A percentile compares a stretch with the other conserved stretches of the same genome.
Evolutionary conservation across 2,113 vertebrate genomes (phyloP).

Genomic region (Heptranchias perlo): DNA sequence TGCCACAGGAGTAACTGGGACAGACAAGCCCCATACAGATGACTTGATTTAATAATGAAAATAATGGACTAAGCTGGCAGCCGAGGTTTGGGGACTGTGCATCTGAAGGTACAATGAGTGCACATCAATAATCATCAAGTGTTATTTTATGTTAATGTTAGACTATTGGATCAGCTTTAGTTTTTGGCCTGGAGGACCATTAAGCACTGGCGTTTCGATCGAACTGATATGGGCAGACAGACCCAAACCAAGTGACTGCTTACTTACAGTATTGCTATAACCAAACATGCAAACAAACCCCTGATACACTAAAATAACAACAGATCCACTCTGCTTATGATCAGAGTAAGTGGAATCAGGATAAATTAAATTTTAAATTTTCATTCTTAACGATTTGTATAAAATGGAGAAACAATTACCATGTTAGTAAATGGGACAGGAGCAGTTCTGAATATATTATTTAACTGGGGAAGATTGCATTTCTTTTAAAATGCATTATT

Average conservation of each 20-base stretch:
- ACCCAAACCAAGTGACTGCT: slow-evolving; percentile 48
- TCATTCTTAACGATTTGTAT: neutral
- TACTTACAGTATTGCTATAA: neutral
- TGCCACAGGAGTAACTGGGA: slow-evolving; percentile 65
- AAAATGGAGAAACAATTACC: neutral
- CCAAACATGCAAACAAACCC: slow-evolving; percentile 9
- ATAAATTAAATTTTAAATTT: neutral
- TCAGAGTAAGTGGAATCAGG: neutral
- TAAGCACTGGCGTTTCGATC: slow-evolving; percentile 73
- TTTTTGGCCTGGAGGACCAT: slow-evolving; percentile 87
- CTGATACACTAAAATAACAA: neutral
- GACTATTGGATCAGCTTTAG: slow-evolving; percentile 87
- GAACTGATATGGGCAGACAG: slow-evolving; percentile 66
- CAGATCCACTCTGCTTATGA: neutral
- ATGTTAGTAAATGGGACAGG: neutral
- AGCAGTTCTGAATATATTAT: neutral
- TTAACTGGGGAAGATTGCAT: neutral
- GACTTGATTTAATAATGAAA: slow-evolving; percentile 77
- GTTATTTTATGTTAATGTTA: slow-evolving; percentile 87
- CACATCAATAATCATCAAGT: slow-evolving; percentile 78
- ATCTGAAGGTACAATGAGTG: slow-evolving; percentile 56
- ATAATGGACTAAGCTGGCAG: slow-evolving; percentile 69
- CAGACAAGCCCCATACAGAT: slow-evolving; percentile 69
- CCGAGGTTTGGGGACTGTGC: slow-evolving; percentile 54
- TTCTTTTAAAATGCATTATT: neutral